These are phyloP conservation scores for Acyrthosiphon pisum DNA, from an alignment of 1,140 invertebrate species.

Conservation along the genomic window DNA sequence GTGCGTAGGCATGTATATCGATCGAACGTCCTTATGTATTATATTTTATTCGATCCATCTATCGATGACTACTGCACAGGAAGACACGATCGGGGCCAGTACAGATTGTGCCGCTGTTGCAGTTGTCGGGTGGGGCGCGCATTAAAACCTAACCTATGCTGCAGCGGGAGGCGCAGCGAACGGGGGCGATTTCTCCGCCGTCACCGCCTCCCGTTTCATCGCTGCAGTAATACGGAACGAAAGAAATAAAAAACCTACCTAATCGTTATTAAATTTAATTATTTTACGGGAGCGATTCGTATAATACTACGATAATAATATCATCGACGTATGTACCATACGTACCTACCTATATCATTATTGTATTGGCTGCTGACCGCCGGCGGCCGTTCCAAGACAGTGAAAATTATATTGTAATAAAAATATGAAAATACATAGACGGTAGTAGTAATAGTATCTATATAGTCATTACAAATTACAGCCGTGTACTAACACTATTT, in stretches of 20 bases:
- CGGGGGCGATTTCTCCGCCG: slow-evolving; percentile 24
- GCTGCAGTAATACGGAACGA: neutral
- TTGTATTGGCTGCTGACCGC: too few relatives aligned
- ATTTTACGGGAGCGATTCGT: slow-evolving; percentile 35
- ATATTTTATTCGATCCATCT: neutral
- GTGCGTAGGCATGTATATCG: neutral
- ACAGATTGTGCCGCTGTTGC: neutral
- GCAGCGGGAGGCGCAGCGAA: neutral
- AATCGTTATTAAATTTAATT: slow-evolving; percentile 24
- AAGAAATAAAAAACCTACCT: neutral
- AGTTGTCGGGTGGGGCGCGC: neutral
- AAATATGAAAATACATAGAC: neutral
- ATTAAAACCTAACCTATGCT: neutral
- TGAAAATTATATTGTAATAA: neutral
- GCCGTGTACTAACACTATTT: too few relatives aligned
- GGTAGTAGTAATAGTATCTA: neutral
- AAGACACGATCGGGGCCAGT: neutral
- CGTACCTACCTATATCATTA: neutral
- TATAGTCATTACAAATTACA: neutral
- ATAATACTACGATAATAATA: neutral
- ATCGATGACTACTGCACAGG: neutral
- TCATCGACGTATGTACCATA: neutral
- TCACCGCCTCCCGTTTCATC: slow-evolving; percentile 17
- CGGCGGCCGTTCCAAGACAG: neutral
- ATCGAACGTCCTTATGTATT: neutral